Base-by-base conservation (phyloP, 2,113 vertebrate species). In the Pelusios castaneus region DNA sequence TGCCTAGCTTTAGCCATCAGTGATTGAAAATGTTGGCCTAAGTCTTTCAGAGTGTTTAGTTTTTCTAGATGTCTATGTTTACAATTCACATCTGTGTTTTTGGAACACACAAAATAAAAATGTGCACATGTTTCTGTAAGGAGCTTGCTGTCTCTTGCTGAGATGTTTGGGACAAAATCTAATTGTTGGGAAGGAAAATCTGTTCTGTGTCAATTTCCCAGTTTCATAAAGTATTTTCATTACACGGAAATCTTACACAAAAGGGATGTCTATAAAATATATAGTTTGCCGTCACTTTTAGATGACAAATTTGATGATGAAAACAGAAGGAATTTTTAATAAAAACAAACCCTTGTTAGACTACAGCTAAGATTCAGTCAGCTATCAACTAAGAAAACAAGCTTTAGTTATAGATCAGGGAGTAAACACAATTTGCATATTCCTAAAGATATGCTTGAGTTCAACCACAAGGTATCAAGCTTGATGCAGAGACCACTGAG, bases 281-380 rank as follows among this genome's bases (percentile, higher is more conserved):
- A 80, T 76, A 88, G 78, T 88, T 82, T 89, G 58, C 83, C 93
- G 87, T 92, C 92, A 78, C 85, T 87, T 92, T 0, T 1, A 82
- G 89, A 97, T 93, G 95, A 97, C 83, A 96, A 97, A 95, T 97
- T 73, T 38, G 54, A 87, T 49, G 49, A 88, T 85, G 92, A 95
- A 70, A 97, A 96, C 73, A 96, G 90, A 95, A 96, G 85, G 97
- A 95, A 95, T 93, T 95, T 95, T 81, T 85, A 89, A 95, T 93
- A 95, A 97, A 97, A 97, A 96, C 95, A 95, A 97, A 89, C 87
- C 83, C 93, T 89, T 92, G 95, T 97, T 95, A 97, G 73, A 91
- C 90, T 95, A 94, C 91, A 93, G 76, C 88, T 92, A 84, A 77
- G 79, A 83, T 93, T 95, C 85, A 81, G 52, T 45, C 17, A 1